phyloP scores from a whole-genome alignment of 2,113 vertebrate species.

The Callopanchax toddi region DNA sequence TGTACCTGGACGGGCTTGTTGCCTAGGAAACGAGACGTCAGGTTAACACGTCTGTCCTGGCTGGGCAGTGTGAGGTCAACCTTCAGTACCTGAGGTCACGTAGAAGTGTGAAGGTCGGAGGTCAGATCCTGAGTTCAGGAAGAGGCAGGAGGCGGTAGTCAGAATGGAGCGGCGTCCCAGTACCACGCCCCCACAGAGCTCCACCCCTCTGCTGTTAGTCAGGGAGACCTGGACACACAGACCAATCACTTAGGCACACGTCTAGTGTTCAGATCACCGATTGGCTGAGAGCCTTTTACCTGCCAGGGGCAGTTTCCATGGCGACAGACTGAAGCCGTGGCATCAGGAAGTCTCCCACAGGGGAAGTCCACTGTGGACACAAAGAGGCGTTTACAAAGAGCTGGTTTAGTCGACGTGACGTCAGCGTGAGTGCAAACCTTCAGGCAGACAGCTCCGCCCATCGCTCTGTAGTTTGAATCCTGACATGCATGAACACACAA shows the following conservation, averaged over 20 bases:
- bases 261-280: too few species aligned
- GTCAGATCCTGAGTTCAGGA: neutral
- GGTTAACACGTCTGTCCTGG: too few species aligned
- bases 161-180: slow-evolving; percentile 80
- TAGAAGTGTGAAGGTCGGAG: slow-evolving; percentile 24
- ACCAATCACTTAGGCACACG: too few species aligned
- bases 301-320: slow-evolving; percentile 86
- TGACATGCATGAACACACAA: slow-evolving; percentile 82
- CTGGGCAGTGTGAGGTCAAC: neutral
- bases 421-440: slow-evolving; percentile 66
- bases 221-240: slow-evolving; percentile 87
- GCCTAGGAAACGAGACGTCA: slow-evolving; percentile 24
- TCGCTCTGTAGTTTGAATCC: slow-evolving; percentile 84
- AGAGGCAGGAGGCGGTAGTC: slow-evolving; percentile 84
- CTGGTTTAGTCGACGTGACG: neutral
- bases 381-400: rapidly evolving
- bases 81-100: slow-evolving; percentile 72
- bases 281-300: slow-evolving; percentile 71
- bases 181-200: slow-evolving; percentile 84
- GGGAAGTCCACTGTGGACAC: slow-evolving; percentile 66
- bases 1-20: slow-evolving; percentile 23
- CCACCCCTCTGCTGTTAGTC: slow-evolving; percentile 61
- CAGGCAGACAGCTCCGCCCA: slow-evolving; percentile 77
- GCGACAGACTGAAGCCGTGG: slow-evolving; percentile 16
- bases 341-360: slow-evolving; percentile 61